A percentile compares a stretch with the other conserved stretches of the same genome.
phyloP scores from a whole-genome alignment of 2,888 invertebrate genomes.

The Oithona nana region DNA sequence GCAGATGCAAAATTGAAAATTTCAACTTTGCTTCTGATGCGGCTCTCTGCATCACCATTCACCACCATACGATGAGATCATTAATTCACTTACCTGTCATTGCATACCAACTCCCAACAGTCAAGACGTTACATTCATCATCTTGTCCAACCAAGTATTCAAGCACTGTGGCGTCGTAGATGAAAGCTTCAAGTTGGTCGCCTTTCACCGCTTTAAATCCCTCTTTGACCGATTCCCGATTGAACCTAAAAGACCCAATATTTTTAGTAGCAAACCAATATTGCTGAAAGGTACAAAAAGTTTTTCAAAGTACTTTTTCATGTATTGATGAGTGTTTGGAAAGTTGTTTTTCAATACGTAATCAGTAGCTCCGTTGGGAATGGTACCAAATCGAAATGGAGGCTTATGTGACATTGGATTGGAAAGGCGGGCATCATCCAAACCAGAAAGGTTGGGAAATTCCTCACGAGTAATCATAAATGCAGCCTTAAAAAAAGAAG shows the following conservation, averaged over 20 bases:
- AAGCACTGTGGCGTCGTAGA: slow-evolving; percentile 94
- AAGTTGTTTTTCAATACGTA: slow-evolving; percentile 77
- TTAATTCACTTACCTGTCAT: slow-evolving; percentile 79
- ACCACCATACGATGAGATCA: no score
- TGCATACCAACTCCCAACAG: slow-evolving; percentile 97
- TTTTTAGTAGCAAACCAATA: no score
- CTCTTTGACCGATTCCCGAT: slow-evolving; percentile 60
- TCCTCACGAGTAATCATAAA: slow-evolving; percentile 99
- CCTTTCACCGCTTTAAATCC: slow-evolving; percentile 80
- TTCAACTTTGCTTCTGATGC: no score
- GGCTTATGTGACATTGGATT: slow-evolving; percentile 75
- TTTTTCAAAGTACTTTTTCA: slow-evolving; percentile 58
- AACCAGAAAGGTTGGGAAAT: slow-evolving; percentile 70
- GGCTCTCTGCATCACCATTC: no score
- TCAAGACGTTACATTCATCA: slow-evolving; percentile 80
- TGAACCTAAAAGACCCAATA: slow-evolving; percentile 30
- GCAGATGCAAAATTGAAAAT: no score
- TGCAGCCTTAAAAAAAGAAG: slow-evolving; percentile 42
- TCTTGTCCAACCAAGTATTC: slow-evolving; percentile 90
- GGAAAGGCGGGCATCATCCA: slow-evolving; percentile 56
- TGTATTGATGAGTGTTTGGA: slow-evolving; percentile 72
- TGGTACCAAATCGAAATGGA: slow-evolving; percentile 82
- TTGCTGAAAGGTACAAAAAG: no score
- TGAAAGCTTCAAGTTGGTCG: slow-evolving; percentile 78
- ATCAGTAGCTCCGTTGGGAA: slow-evolving; percentile 89